A percentile compares a stretch with the other conserved stretches of the same genome.
These are phyloP conservation scores for Anthopleura sola DNA, from an alignment of 64 coral and sea anemone species.

Conservation along the genomic window DNA sequence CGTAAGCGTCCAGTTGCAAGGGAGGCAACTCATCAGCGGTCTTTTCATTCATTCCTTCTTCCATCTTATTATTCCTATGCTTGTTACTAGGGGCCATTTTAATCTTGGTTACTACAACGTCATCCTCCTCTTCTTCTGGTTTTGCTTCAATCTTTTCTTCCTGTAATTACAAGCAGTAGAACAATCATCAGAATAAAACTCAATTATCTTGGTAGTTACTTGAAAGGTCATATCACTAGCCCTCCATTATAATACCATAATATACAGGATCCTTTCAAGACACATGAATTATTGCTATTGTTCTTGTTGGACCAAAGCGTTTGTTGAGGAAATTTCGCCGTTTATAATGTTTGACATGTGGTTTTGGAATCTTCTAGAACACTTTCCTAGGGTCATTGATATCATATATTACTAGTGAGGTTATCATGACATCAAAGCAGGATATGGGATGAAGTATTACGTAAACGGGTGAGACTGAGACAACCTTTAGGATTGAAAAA, in stretches of 20 bases:
- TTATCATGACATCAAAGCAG: too few species aligned
- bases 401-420: too few species aligned
- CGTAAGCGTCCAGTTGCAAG: slow-evolving; percentile 2
- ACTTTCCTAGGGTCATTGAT: too few species aligned
- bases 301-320: too few species aligned
- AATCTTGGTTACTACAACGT: slow-evolving; percentile 11
- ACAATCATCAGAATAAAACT: background rate
- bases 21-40: background rate
- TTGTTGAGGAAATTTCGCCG: too few species aligned
- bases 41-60: background rate
- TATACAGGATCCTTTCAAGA: background rate
- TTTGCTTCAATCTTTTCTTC: background rate
- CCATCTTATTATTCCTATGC: background rate
- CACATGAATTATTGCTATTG: background rate
- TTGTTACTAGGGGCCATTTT: background rate
- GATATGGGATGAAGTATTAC: too few species aligned
- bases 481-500: too few species aligned
- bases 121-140: background rate
- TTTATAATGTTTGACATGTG: too few species aligned
- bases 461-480: too few species aligned
- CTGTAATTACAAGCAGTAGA: background rate
- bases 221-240: background rate
- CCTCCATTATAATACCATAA: background rate
- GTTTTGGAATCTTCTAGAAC: too few species aligned
- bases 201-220: background rate